Percentiles rank a stretch among this genome's conserved stretches.
Conservation (phyloP, 1,140 invertebrate genomes). For the Dendrolimus kikuchii region DNA sequence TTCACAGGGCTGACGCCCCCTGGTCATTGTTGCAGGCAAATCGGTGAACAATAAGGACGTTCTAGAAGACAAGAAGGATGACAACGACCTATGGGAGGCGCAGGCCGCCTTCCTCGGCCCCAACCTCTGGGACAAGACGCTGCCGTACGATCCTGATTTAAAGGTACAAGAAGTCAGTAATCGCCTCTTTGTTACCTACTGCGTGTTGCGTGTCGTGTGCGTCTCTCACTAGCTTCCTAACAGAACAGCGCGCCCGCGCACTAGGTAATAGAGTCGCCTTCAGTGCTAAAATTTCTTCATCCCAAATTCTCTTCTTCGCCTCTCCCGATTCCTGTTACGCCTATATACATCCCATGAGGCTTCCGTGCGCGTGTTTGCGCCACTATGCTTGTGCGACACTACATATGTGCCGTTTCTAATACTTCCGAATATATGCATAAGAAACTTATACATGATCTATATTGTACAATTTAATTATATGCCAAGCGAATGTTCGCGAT, state of each 20-base stretch:
- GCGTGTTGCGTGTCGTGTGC: slow-evolving; percentile 56
- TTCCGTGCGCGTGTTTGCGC: too few species aligned
- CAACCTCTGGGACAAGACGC: slow-evolving; percentile 94
- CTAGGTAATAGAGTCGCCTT: slow-evolving; percentile 48
- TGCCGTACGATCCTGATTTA: slow-evolving; percentile 92
- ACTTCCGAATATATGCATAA: slow-evolving; percentile 3
- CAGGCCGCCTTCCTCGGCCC: slow-evolving; percentile 95
- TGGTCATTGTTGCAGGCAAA: slow-evolving; percentile 73
- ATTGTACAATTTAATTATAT: neutral
- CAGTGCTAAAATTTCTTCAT: slow-evolving; percentile 1
- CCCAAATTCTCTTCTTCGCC: slow-evolving; percentile 3
- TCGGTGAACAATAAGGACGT: slow-evolving; percentile 76
- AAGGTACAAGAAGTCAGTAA: slow-evolving; percentile 82
- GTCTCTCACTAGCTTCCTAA: slow-evolving; percentile 34
- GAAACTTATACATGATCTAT: slow-evolving; percentile 2
- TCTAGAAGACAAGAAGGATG: slow-evolving; percentile 87
- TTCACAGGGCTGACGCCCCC: slow-evolving; percentile 33
- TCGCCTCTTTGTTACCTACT: slow-evolving; percentile 64
- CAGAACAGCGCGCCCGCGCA: slow-evolving; percentile 28
- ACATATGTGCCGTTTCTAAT: slow-evolving; percentile 3
- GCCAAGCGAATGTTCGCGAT: slow-evolving; percentile 12
- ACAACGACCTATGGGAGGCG: slow-evolving; percentile 90
- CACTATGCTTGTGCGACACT: too few species aligned
- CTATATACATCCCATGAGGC: neutral
- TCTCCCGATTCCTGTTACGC: neutral